A percentile compares a stretch with the other conserved stretches of the same genome.
Evolutionary conservation across 2,888 invertebrate species (phyloP).

Genomic region (Pterostichus madidus): DNA sequence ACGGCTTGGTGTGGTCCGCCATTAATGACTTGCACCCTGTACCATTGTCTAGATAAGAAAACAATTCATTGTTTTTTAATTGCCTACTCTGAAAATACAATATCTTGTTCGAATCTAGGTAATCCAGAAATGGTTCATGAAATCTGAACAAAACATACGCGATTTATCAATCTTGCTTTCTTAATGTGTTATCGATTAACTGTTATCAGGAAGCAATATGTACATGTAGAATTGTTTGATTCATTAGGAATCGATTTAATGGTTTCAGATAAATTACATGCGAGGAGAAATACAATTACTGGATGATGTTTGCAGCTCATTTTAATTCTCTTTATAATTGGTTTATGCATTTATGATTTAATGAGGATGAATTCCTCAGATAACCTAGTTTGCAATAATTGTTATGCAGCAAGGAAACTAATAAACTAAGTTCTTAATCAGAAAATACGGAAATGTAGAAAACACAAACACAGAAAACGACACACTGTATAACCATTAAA

Average conservation of each 20-base stretch:
- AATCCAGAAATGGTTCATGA: neutral
- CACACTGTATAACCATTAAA: too few species aligned
- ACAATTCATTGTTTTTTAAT: neutral
- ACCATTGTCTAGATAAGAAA: neutral
- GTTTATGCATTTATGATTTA: neutral
- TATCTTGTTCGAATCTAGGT: neutral
- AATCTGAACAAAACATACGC: neutral
- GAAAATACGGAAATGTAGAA: too few species aligned
- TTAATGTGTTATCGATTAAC: too few species aligned
- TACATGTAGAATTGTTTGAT: too few species aligned
- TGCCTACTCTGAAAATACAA: neutral
- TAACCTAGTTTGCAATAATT: constrained; percentile 1
- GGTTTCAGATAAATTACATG: neutral
- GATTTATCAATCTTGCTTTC: too few species aligned
- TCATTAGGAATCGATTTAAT: neutral
- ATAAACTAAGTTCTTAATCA: too few species aligned
- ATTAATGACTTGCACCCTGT: neutral
- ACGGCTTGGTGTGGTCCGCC: neutral
- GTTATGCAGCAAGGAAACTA: neutral
- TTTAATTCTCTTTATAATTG: constrained; percentile 5
- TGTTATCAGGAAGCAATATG: too few species aligned
- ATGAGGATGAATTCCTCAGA: neutral
- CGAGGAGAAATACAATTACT: neutral
- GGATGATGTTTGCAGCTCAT: neutral
- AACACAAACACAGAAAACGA: too few species aligned